These are phyloP conservation scores for Pipistrellus nathusii DNA, from an alignment of 2,797 vertebrate species.

Conservation along the genomic window DNA sequence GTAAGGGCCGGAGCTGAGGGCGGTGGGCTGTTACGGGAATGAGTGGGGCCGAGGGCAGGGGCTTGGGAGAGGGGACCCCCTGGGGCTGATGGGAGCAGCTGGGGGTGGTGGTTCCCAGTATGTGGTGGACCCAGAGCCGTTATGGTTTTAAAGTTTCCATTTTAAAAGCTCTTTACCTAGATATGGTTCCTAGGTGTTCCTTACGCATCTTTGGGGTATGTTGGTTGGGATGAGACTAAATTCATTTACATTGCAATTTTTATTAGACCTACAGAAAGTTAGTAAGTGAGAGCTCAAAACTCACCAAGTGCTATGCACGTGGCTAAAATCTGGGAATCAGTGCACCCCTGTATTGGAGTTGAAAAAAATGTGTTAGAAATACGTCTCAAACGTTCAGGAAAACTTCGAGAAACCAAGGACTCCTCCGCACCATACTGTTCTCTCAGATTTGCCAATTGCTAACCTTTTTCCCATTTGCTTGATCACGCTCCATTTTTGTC, in stretches of 20 bases:
- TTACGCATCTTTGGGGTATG: background rate
- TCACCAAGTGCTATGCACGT: too few species aligned
- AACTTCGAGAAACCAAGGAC: background rate
- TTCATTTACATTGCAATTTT: background rate
- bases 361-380: background rate
- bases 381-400: background rate
- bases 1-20: constrained; percentile 87
- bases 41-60: background rate
- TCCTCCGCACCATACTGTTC: fast-evolving
- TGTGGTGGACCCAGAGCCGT: background rate
- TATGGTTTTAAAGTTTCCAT: background rate
- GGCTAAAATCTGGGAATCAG: background rate
- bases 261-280: background rate
- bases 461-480: fast-evolving
- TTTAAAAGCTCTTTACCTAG: background rate
- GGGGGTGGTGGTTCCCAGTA: fast-evolving
- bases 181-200: background rate
- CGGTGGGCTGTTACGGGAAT: fast-evolving
- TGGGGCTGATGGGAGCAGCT: too few species aligned
- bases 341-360: background rate
- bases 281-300: background rate
- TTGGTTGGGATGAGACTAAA: background rate
- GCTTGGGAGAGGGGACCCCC: background rate
- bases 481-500: background rate
- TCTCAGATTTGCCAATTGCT: fast-evolving